Evolutionary conservation across 2,113 vertebrate genomes (phyloP), one percentile per base, ranked within the genome.

Genomic region (Cephalophus harveyi): DNA sequence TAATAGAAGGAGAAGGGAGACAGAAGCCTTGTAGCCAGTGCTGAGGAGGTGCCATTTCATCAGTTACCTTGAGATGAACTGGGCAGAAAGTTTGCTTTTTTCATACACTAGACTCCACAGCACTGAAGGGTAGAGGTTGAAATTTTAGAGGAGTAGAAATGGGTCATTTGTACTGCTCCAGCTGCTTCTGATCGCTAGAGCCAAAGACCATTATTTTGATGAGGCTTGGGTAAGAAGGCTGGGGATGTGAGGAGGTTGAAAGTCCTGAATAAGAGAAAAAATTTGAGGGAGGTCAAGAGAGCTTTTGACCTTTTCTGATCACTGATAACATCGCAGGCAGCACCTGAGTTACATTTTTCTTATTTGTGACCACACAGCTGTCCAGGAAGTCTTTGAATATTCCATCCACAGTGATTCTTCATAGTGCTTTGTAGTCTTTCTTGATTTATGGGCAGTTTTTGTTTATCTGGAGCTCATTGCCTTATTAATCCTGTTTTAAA

Each of bases 401-500:
- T 48, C 46, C 16, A 36, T 60, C 81, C 30, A 16, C 3, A 19
- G 0, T 40, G 36, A 57, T 36, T 92, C 33, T 48, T 82, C 36
- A 28, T 15, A 43, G 55, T 33, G 52, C 54, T 43, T 83, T 40
- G 59, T 64, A 33, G 30, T 94, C 62, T 52, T 27, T n/a, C 71
- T 96, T 25, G 0, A 91, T n/a, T 82, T 86, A 28, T 48, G n/a
- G 71, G 57, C 79, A 54, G 23, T 52, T 96, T 78, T 54, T 71
- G 48, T 67, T 71, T 33, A 87, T 71, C 84, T 79, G 40, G 78
- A 94, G 91, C 50, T 82, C 64, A 33, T 48, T 82, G 93, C 78
- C 93, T 96, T 92, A 74, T 91, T 81, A 52, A 91, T 78, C n/a
- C 85, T 89, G 13, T 83, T 92, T 17, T 30, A 92, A 43, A 88